Percentiles rank a stretch among this genome's conserved stretches.
phyloP scores from a whole-genome alignment of 2,113 vertebrate genomes.

The Siphamia tubifer region DNA sequence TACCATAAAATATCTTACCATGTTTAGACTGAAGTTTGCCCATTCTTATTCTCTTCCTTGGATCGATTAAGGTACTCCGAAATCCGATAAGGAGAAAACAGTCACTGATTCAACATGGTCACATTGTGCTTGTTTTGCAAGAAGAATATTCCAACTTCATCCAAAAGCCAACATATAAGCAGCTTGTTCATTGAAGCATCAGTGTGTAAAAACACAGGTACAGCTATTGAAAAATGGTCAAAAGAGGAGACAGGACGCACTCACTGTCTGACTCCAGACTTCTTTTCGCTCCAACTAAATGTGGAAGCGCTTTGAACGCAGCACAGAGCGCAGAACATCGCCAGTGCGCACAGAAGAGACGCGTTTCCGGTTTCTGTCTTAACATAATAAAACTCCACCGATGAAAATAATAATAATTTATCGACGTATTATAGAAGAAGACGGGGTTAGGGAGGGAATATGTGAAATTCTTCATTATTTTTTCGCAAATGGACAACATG shows the following conservation, averaged over 20 bases:
- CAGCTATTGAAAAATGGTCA: background rate
- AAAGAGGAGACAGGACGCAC: background rate
- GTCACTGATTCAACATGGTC: slow-evolving; percentile 54
- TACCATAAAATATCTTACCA: slow-evolving; percentile 63
- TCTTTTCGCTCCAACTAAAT: slow-evolving; percentile 36
- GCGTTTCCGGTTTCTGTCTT: slow-evolving; percentile 9
- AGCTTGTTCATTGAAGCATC: slow-evolving; percentile 28
- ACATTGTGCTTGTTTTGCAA: slow-evolving; percentile 66
- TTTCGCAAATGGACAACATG: no score
- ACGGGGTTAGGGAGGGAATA: no score
- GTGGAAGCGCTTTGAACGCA: slow-evolving; percentile 7
- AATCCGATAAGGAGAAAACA: slow-evolving; percentile 52
- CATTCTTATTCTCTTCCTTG: slow-evolving; percentile 62
- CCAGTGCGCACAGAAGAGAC: background rate
- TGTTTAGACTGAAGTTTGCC: slow-evolving; percentile 84
- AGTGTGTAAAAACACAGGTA: background rate
- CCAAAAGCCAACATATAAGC: slow-evolving; percentile 20
- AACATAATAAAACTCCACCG: slow-evolving; percentile 53
- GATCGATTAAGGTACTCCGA: slow-evolving; percentile 49
- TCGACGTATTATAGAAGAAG: no score
- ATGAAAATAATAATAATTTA: no score
- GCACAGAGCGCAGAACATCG: background rate
- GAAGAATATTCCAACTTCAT: slow-evolving; percentile 57
- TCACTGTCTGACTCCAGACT: background rate
- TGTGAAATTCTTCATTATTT: no score